phyloP scores from a whole-genome alignment of 2,113 vertebrate genomes.

The Xenus cinereus region DNA sequence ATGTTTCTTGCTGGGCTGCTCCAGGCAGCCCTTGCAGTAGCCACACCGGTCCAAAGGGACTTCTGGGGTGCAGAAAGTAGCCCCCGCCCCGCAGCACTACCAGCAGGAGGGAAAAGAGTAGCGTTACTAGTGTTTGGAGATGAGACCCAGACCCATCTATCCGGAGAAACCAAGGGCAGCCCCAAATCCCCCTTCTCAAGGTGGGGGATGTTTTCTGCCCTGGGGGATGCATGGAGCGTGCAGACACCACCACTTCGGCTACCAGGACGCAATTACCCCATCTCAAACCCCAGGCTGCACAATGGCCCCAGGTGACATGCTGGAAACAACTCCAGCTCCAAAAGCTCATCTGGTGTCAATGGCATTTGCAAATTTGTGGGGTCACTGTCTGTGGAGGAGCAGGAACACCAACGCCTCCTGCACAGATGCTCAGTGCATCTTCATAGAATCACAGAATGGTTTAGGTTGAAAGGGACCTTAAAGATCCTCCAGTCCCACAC shows the following conservation, averaged over 20 bases:
- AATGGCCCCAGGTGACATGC: rapidly evolving
- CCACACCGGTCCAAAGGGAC: neutral
- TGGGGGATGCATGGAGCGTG: rapidly evolving
- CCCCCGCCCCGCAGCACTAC: neutral
- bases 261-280: neutral
- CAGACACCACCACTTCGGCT: neutral
- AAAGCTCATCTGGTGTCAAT: rapidly evolving
- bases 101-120: neutral
- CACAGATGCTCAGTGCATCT: neutral
- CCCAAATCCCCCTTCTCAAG: neutral
- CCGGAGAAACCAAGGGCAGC: neutral
- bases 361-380: neutral
- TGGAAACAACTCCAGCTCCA: neutral
- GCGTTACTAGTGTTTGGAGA: rapidly evolving
- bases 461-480: neutral
- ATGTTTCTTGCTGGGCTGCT: neutral
- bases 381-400: neutral
- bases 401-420: neutral
- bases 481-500: neutral
- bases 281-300: rapidly evolving
- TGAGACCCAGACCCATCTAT: neutral
- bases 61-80: neutral
- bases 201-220: neutral
- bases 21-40: neutral
- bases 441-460: neutral